Percentiles rank a stretch among this genome's conserved stretches.
These are phyloP conservation scores for Brachionichthys hirsutus DNA, from an alignment of 2,113 vertebrate genomes.

Conservation along the genomic window DNA sequence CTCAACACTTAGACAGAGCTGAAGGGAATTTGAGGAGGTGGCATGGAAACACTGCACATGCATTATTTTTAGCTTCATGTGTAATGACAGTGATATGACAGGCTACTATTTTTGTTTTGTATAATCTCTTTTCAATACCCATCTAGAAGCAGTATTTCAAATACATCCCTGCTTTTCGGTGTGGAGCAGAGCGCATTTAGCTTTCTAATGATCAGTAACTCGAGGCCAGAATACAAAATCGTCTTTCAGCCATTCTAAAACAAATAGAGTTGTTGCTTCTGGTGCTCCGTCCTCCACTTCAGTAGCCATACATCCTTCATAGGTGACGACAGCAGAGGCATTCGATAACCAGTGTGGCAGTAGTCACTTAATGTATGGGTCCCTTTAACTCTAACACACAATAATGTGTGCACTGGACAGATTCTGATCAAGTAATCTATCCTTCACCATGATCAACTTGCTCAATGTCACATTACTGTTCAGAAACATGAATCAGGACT, in stretches of 20 bases:
- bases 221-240: neutral
- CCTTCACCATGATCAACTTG: too few species aligned
- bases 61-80: constrained; percentile 30
- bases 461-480: too few species aligned
- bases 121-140: too few species aligned
- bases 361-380: too few species aligned
- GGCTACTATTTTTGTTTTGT: constrained; percentile 8
- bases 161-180: too few species aligned
- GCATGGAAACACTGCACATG: neutral
- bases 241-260: constrained; percentile 5
- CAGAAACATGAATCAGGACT: too few species aligned
- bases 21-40: constrained; percentile 14
- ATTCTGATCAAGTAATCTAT: too few species aligned
- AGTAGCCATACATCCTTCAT: constrained; percentile 4
- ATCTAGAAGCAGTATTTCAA: too few species aligned
- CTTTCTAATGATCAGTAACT: neutral
- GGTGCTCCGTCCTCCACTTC: constrained; percentile 6
- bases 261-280: neutral
- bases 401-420: neutral
- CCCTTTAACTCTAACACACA: neutral
- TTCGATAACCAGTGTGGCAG: too few species aligned
- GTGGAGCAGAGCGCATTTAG: too few species aligned
- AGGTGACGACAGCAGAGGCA: constrained; percentile 25
- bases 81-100: constrained; percentile 9
- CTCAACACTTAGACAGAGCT: neutral